Conservation (phyloP, 2,113 vertebrate species). For the Heteronetta atricapilla region DNA sequence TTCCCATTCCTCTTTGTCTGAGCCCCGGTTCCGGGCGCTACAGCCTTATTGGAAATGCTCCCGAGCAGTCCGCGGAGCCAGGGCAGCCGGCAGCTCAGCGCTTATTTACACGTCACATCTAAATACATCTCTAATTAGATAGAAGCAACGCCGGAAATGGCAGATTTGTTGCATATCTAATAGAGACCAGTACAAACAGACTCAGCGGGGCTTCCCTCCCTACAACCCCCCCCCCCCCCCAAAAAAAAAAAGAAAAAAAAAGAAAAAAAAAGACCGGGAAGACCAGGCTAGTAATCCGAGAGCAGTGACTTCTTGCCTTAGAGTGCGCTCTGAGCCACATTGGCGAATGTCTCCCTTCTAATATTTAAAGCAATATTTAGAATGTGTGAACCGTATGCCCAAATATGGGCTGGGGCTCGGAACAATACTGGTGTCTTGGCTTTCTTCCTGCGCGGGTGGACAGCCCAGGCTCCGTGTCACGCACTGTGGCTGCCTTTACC, state of each 20-base stretch:
- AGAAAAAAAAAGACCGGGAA: neutral
- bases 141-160: constrained; percentile 73
- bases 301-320: constrained; percentile 30
- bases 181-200: constrained; percentile 63
- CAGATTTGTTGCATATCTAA: constrained; percentile 77
- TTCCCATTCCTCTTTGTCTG: constrained; percentile 79
- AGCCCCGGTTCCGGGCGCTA: constrained; percentile 72
- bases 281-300: constrained; percentile 35
- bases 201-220: constrained; percentile 49
- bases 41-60: constrained; percentile 77
- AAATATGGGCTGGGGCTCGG: constrained; percentile 65
- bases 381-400: constrained; percentile 63
- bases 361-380: constrained; percentile 68
- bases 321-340: constrained; percentile 30
- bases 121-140: constrained; percentile 77
- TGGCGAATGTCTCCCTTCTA: constrained; percentile 44
- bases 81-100: constrained; percentile 68
- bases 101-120: constrained; percentile 74
- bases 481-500: neutral
- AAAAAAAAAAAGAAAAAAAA: neutral
- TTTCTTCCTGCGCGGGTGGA: constrained; percentile 54
- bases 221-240: neutral
- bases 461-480: constrained; percentile 19
- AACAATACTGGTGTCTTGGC: constrained; percentile 63
- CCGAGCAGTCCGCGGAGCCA: constrained; percentile 66